These are phyloP conservation scores for Papilio glaucus DNA, from an alignment of 1,140 invertebrate species.

Conservation along the genomic window DNA sequence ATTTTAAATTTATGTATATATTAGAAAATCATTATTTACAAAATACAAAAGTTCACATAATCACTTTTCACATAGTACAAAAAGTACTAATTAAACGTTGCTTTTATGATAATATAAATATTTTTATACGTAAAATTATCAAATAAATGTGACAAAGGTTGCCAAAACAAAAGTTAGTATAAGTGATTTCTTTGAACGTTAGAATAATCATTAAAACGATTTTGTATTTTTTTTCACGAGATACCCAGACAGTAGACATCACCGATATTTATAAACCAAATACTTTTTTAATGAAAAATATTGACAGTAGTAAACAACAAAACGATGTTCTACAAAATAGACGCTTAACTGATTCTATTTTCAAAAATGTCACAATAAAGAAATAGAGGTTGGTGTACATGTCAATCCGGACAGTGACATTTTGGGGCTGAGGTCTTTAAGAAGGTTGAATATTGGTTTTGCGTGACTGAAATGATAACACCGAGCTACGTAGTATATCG, in stretches of 20 bases:
- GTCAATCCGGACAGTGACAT: conserved; percentile 18
- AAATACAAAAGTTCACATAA: too few relatives aligned
- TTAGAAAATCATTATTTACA: too few relatives aligned
- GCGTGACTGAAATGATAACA: conserved; percentile 36
- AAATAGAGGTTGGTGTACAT: conserved; percentile 20
- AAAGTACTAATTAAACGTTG: too few relatives aligned
- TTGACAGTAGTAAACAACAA: conserved; percentile 38
- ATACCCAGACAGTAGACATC: background rate
- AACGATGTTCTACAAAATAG: conserved; percentile 29
- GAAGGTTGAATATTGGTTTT: conserved; percentile 37
- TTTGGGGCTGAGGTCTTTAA: conserved; percentile 3
- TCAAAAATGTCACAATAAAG: conserved; percentile 21
- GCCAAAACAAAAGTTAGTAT: too few relatives aligned
- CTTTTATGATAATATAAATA: too few relatives aligned
- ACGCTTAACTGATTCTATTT: conserved; percentile 44
- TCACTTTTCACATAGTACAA: too few relatives aligned
- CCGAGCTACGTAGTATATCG: conserved; percentile 35
- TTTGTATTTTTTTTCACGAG: background rate
- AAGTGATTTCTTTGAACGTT: too few relatives aligned
- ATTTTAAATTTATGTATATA: background rate
- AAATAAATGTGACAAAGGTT: too few relatives aligned
- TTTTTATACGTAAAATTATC: too few relatives aligned
- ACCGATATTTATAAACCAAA: background rate
- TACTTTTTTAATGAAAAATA: background rate
- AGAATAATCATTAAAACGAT: too few relatives aligned